A percentile compares a stretch with the other conserved stretches of the same genome.
Conservation (phyloP, 1,140 invertebrate species). For the Eurosta solidaginis region DNA sequence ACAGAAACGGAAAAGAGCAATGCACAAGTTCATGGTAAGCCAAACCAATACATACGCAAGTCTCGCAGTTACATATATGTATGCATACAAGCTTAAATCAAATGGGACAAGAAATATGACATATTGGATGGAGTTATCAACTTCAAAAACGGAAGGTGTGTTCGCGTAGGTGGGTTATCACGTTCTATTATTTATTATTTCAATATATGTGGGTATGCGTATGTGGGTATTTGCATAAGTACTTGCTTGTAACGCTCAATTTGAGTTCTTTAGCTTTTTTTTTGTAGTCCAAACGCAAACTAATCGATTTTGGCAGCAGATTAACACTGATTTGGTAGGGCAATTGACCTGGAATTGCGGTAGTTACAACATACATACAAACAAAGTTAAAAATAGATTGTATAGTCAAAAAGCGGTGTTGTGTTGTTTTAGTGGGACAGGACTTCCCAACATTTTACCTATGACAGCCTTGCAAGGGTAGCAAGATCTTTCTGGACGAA, state of each 20-base stretch:
- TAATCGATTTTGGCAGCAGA: not conserved
- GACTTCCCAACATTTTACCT: no score
- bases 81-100: not conserved
- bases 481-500: no score
- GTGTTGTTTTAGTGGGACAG: not conserved
- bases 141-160: not conserved
- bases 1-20: constrained; percentile 10
- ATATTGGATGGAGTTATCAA: no score
- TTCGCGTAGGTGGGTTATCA: not conserved
- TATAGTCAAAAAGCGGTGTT: not conserved
- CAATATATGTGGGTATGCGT: not conserved
- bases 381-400: not conserved
- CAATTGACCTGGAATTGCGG: not conserved
- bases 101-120: no score
- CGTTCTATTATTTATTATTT: not conserved
- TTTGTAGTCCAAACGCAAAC: not conserved
- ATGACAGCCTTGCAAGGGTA: no score
- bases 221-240: not conserved
- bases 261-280: constrained; percentile 9
- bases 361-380: no score
- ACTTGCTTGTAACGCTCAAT: no score
- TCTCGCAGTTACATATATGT: no score
- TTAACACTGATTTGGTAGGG: not conserved
- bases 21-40: constrained; percentile 14
- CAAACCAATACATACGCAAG: not conserved